Conservation (phyloP, 2,888 invertebrate genomes). For the Drosophila kambysellisi region DNA sequence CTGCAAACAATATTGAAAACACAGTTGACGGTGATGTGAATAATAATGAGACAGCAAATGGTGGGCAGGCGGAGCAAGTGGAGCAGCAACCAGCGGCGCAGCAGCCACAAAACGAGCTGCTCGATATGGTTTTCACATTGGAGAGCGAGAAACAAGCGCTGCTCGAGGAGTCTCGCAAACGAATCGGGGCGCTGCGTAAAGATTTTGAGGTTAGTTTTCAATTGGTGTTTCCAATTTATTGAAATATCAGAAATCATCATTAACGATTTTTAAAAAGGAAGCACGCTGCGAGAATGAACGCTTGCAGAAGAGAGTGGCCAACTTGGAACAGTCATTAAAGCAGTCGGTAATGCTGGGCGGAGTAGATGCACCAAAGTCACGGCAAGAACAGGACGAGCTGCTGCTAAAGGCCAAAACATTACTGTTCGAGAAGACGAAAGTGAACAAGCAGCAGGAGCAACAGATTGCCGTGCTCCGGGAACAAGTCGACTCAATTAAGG, state of each 20-base stretch:
- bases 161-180: constrained; percentile 83
- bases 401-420: constrained; percentile 89
- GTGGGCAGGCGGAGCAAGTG: constrained; percentile 26
- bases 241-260: not conserved
- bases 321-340: constrained; percentile 83
- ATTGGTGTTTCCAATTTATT: not conserved
- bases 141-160: constrained; percentile 84
- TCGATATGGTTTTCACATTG: constrained; percentile 84
- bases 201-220: constrained; percentile 83
- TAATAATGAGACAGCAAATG: constrained; percentile 61
- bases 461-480: constrained; percentile 88
- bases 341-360: constrained; percentile 84
- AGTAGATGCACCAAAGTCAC: constrained; percentile 82
- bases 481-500: constrained; percentile 92
- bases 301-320: constrained; percentile 78
- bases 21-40: constrained; percentile 72
- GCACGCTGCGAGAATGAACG: constrained; percentile 82
- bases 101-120: constrained; percentile 79
- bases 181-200: constrained; percentile 81
- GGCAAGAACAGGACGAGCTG: constrained; percentile 85
- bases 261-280: constrained; percentile 64
- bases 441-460: constrained; percentile 91
- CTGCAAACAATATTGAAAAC: constrained; percentile 62
- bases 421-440: constrained; percentile 91
- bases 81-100: constrained; percentile 32